Evolutionary conservation across 1,140 invertebrate species (phyloP).

Genomic region (Plutomurus gul): DNA sequence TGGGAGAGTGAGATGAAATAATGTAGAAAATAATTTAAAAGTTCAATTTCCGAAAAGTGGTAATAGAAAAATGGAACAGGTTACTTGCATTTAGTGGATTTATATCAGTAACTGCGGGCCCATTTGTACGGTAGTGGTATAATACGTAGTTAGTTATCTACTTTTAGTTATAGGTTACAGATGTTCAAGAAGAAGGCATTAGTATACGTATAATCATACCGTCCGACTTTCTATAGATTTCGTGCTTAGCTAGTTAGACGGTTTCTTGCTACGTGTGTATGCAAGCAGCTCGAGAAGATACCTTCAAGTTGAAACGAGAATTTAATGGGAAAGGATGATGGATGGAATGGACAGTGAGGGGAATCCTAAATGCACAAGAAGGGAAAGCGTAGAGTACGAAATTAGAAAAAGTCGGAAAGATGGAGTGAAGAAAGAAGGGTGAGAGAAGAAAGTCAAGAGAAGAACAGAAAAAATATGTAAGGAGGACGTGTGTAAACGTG

Average conservation of each 20-base stretch:
- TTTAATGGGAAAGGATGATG: slow-evolving; percentile 23
- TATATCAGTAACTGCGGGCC: no score
- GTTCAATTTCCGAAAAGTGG: not conserved
- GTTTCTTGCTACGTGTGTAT: not conserved
- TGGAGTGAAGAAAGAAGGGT: not conserved
- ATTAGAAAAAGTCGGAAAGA: not conserved
- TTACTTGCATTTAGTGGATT: not conserved
- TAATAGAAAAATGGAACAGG: not conserved
- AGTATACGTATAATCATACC: no score
- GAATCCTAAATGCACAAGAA: not conserved
- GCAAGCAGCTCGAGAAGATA: not conserved
- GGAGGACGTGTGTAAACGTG: slow-evolving; percentile 17
- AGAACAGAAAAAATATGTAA: not conserved
- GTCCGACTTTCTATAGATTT: no score
- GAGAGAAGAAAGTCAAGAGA: not conserved
- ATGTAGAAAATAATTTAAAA: slow-evolving; percentile 10
- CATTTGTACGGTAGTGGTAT: no score
- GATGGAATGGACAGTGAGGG: not conserved
- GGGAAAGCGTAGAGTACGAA: not conserved
- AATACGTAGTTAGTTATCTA: no score
- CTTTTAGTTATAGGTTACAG: no score
- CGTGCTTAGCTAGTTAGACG: not conserved
- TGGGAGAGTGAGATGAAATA: no score
- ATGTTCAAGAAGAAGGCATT: no score
- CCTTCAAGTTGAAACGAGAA: no score